Evolutionary conservation across 92 coral and sea anemone species (phyloP).

Genomic region (Phenganax stokvisi): DNA sequence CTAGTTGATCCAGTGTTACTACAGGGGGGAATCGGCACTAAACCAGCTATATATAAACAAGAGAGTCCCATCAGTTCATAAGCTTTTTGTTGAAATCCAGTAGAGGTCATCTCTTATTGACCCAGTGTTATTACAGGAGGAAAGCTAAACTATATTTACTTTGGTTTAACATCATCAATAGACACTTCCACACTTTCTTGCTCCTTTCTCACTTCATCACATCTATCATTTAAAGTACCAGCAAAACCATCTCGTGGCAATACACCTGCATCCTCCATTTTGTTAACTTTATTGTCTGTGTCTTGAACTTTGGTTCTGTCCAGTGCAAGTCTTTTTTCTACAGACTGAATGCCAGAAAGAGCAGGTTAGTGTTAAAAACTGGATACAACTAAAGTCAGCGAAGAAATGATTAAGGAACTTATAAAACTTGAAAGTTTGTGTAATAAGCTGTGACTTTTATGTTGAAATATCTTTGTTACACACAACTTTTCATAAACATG

Average conservation of each 20-base stretch:
- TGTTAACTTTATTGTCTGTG: conserved; percentile 30
- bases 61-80: background rate
- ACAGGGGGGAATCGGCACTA: too few relatives aligned
- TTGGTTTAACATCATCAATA: conserved; percentile 24
- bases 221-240: conserved; percentile 33
- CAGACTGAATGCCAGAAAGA: background rate
- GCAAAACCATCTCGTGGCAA: conserved; percentile 41
- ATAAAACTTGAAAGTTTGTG: too few relatives aligned
- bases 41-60: too few relatives aligned
- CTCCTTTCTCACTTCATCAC: conserved; percentile 33
- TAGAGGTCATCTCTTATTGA: background rate
- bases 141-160: background rate
- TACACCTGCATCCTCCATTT: conserved; percentile 32
- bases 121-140: background rate
- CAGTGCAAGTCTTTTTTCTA: conserved; percentile 18
- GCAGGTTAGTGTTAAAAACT: too few relatives aligned
- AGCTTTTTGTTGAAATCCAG: background rate
- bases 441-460: too few relatives aligned
- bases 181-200: conserved; percentile 3
- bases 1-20: too few relatives aligned
- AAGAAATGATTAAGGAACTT: too few relatives aligned
- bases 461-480: too few relatives aligned
- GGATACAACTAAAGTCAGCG: too few relatives aligned
- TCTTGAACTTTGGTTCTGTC: conserved; percentile 15
- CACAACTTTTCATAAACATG: too few relatives aligned